Evolutionary conservation across 2,113 vertebrate genomes (phyloP), one percentile per base, ranked within the genome.

Genomic region (Trematocara macrostoma): DNA sequence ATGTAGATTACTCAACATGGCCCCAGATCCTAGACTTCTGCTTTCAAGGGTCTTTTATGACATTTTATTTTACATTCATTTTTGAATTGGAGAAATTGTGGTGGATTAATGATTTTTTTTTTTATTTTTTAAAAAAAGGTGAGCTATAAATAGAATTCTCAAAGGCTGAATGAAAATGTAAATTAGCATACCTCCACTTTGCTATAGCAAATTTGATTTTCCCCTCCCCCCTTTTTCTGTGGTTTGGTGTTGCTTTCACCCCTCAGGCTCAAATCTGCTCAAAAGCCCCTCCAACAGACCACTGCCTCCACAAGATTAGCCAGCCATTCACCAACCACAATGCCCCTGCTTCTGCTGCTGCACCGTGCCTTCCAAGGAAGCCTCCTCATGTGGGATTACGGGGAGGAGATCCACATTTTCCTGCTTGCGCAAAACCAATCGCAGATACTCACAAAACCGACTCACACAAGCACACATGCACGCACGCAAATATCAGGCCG

Each of bases 221-320:
- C 34, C 61, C 61, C 61, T 3, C 35, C 61, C n/a, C 61, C 47
- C 12, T 9, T 82, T 79, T 35, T 55, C 71, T 78, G 81, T 85
- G 40, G 11, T 38, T 87, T 85, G 20, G 83, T 89, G 57, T 86
- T 91, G 69, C 76, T 91, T 81, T 84, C 35, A 59, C 84, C 89
- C 87, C 81, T 85, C 56, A 15, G 89, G 88, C 92, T 93, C 83
- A 90, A 93, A 94, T 92, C 91, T 90, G 84, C 90, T 91, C 80
- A 79, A 90, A 89, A 94, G 53, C 88, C 88, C 82, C 91, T 92
- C 82, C 87, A 91, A 91, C 84, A 87, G 89, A 90, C 91, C 91
- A 87, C 92, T 93, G 94, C 91, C 93, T 92, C 79, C 82, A 80
- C 26, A 35, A 93, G 93, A 95, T 94, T 95, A 94, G 90, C 84